Evolutionary conservation across 2,888 invertebrate species (phyloP), one percentile per base, ranked within the genome.

Genomic region (Fragum fragum): DNA sequence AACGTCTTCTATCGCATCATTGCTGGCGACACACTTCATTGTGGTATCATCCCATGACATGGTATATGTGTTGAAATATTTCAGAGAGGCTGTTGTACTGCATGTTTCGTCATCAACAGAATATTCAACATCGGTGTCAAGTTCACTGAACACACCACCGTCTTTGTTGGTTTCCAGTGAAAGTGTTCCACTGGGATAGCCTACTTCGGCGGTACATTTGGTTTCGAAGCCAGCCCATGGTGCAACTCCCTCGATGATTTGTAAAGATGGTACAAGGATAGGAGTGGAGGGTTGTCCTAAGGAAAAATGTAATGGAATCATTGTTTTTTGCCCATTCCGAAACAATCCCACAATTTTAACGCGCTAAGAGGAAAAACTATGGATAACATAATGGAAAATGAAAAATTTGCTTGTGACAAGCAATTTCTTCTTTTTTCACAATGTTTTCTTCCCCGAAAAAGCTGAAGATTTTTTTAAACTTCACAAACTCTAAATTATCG

Each of bases 171-270:
- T 47, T 29, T 76, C 47, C 1, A 76, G 11, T 26, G 18, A 42
- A 23, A 76, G 39, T 1, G 70, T 39, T 2, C 69, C 76, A 57
- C 39, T 32, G 1, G 53, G 52, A 26, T 55, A 66, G 23, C 77
- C 77, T n/a, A 77, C 42, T 16, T 77, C 72, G 2, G 29, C 72
- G 23, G 57, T 28, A 29, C 77, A 77, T 2, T 18, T 16, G 1
- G 72, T 73, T 11, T 59, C 61, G 16, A 42, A 68, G 1, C 23
- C 55, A 7, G 52, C 42, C 77, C 77, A 77, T 26, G 63, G 72
- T 36, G n/a, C 6, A 55, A 32, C 53, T 16, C 26, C 23, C 55
- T 77, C 77, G 11, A 77, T 71, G 1, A 77, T 77, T 55, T 77
- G 72, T 39, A 26, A 9, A 18, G 77, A 77, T 18, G 53, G 36